A percentile compares a stretch with the other conserved stretches of the same genome.
These are phyloP conservation scores for Azemiops feae DNA, from an alignment of 2,113 vertebrate genomes.

Conservation along the genomic window DNA sequence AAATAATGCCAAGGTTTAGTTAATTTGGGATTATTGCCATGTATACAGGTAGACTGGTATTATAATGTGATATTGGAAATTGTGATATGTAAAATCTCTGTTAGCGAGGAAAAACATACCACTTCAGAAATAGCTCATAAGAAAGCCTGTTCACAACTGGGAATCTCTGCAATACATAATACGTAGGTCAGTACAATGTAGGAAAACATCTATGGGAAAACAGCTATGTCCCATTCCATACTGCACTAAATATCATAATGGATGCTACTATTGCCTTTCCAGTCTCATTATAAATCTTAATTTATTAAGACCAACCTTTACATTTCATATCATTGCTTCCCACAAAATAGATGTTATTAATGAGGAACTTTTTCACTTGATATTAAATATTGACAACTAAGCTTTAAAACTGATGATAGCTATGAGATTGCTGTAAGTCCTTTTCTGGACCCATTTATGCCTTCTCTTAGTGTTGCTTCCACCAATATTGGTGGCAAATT, in stretches of 20 bases:
- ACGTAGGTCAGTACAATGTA: not conserved
- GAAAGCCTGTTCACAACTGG: not conserved
- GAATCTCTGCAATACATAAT: not conserved
- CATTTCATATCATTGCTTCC: slow-evolving; percentile 30
- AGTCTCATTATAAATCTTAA: slow-evolving; percentile 24
- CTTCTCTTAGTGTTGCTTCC: slow-evolving; percentile 19
- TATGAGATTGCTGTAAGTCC: slow-evolving; percentile 22
- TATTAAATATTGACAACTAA: slow-evolving; percentile 34
- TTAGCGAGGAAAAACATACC: not conserved
- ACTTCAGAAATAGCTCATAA: not conserved
- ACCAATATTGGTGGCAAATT: not conserved
- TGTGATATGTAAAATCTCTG: not conserved
- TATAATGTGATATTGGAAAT: not conserved
- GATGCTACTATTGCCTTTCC: slow-evolving; percentile 31
- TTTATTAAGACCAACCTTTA: slow-evolving; percentile 42
- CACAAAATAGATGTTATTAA: not conserved
- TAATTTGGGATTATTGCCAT: not conserved
- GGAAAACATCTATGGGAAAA: not conserved
- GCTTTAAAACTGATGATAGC: slow-evolving; percentile 36
- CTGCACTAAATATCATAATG: slow-evolving; percentile 48
- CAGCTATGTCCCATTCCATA: not conserved
- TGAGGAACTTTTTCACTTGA: slow-evolving; percentile 41
- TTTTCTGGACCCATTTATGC: slow-evolving; percentile 16
- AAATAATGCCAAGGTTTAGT: not conserved
- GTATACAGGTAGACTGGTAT: not conserved